A percentile compares a stretch with the other conserved stretches of the same genome.
Conservation (phyloP, 1,140 invertebrate species). For the Euura saliciscinereae region DNA sequence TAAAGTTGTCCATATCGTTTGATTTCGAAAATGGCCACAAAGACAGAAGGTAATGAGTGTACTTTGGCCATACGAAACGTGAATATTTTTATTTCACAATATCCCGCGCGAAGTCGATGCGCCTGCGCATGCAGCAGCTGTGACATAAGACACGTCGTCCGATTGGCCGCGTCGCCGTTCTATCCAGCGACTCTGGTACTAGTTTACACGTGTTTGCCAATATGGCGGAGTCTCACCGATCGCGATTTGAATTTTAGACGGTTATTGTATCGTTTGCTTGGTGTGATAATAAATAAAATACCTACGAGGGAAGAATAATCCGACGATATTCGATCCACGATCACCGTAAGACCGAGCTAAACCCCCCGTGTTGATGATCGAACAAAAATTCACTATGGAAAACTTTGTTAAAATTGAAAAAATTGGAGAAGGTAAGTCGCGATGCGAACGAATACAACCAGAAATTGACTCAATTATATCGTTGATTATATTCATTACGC, state of each 20-base stretch:
- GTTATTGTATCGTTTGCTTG: constrained; percentile 30
- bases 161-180: not conserved
- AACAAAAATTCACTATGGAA: constrained; percentile 68
- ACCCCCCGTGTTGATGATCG: not conserved
- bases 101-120: not conserved
- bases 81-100: not conserved
- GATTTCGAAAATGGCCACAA: too few relatives aligned
- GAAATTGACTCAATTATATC: too few relatives aligned
- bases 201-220: constrained; percentile 37
- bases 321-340: too few relatives aligned
- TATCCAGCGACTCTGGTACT: not conserved
- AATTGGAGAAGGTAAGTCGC: constrained; percentile 83
- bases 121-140: not conserved
- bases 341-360: too few relatives aligned
- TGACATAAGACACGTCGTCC: constrained; percentile 4
- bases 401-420: constrained; percentile 94
- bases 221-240: constrained; percentile 39
- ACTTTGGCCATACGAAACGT: too few relatives aligned
- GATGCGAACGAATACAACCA: too few relatives aligned
- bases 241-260: constrained; percentile 45
- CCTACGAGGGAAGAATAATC: too few relatives aligned
- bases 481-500: too few relatives aligned
- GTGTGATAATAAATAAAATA: constrained; percentile 2
- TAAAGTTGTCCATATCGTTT: not conserved
- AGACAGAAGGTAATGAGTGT: too few relatives aligned